Conservation (phyloP, 2,888 invertebrate species). For the Argyresthia goedartella region DNA sequence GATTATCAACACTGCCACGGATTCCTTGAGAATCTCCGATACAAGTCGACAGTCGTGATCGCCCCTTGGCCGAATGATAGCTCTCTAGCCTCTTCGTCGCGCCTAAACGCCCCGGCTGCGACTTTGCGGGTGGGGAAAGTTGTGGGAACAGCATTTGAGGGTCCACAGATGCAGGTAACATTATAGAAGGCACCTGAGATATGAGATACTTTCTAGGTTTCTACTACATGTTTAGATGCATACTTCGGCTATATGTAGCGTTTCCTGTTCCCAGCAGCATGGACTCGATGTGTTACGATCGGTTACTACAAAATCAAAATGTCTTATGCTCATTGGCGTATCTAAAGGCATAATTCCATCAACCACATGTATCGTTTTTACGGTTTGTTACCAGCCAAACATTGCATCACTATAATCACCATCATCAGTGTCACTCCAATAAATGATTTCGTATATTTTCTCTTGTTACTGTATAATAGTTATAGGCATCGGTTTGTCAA, state of each 20-base stretch:
- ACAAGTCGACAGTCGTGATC: slow-evolving; percentile 7
- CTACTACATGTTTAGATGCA: neutral
- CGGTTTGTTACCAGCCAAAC: no score
- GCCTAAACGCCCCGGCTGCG: neutral
- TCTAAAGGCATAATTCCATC: neutral
- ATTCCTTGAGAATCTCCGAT: slow-evolving; percentile 1
- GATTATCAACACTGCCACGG: slow-evolving; percentile 21
- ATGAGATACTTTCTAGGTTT: slow-evolving; percentile 3
- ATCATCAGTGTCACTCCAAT: slow-evolving; percentile 3
- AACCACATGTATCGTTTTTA: neutral
- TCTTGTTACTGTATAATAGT: neutral
- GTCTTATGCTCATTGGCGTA: neutral
- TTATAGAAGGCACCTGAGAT: slow-evolving; percentile 1
- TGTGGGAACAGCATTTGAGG: slow-evolving; percentile 22
- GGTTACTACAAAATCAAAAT: neutral
- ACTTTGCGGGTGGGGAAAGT: slow-evolving; percentile 25
- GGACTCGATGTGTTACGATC: neutral
- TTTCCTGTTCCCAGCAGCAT: neutral
- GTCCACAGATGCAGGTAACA: neutral
- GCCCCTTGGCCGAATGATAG: slow-evolving; percentile 1
- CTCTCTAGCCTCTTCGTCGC: neutral
- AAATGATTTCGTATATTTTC: neutral
- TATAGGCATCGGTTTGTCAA: neutral
- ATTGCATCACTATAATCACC: neutral
- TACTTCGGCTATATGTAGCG: neutral